phyloP scores from a whole-genome alignment of 2,888 invertebrate genomes.

The Therioaphis trifolii region DNA sequence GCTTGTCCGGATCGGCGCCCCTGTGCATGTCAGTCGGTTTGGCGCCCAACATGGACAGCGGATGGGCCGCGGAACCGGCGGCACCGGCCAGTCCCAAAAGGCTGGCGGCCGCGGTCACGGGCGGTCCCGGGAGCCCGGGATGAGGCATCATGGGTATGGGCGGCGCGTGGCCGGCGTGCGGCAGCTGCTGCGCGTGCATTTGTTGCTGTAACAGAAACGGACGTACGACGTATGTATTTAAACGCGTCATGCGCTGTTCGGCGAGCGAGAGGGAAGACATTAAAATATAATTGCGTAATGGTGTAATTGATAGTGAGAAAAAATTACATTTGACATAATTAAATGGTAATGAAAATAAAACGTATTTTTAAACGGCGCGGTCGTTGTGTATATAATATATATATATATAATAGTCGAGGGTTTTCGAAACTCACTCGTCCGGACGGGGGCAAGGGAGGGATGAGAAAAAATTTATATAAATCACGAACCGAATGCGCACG shows the following conservation, averaged over 20 bases:
- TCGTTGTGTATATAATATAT: neutral
- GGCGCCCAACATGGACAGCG: constrained; percentile 80
- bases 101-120: constrained; percentile 70
- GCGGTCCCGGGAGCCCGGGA: constrained; percentile 74
- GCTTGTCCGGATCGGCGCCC: constrained; percentile 77
- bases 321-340: too few species aligned
- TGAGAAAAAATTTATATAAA: neutral
- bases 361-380: too few species aligned
- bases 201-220: constrained; percentile 76
- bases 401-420: neutral
- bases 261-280: too few species aligned
- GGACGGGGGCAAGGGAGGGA: too few species aligned
- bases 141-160: constrained; percentile 79
- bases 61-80: constrained; percentile 78
- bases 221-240: neutral
- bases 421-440: constrained; percentile 31
- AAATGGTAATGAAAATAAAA: neutral
- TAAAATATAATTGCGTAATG: too few species aligned
- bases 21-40: constrained; percentile 83
- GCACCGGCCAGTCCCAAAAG: constrained; percentile 70
- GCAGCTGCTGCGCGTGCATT: constrained; percentile 88
- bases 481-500: too few species aligned
- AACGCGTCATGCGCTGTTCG: neutral
- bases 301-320: too few species aligned
- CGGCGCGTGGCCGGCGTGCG: constrained; percentile 73